These are phyloP conservation scores for Gymnoscelis rufifasciata DNA, from an alignment of 2,888 invertebrate genomes.

Conservation along the genomic window DNA sequence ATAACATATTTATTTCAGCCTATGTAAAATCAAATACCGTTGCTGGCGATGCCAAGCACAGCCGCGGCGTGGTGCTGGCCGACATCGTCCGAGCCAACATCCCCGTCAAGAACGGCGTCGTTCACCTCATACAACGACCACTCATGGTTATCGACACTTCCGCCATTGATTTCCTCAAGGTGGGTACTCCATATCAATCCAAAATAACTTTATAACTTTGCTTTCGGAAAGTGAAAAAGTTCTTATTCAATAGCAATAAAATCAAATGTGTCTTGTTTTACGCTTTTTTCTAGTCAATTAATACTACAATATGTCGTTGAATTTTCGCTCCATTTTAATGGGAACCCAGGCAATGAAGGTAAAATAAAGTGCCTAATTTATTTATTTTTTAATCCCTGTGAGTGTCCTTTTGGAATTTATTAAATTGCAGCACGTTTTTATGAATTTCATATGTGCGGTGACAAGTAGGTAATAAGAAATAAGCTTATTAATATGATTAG, in stretches of 20 bases:
- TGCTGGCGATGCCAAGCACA: constrained; percentile 86
- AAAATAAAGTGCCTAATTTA: constrained; percentile 53
- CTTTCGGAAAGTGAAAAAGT: constrained; percentile 2
- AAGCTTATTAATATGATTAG: constrained; percentile 18
- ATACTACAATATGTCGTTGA: constrained; percentile 42
- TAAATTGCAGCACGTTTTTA: constrained; percentile 52
- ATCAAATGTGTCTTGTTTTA: constrained; percentile 7
- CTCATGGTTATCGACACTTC: constrained; percentile 95
- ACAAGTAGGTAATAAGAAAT: constrained; percentile 17
- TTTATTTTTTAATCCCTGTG: constrained; percentile 52
- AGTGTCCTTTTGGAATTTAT: constrained; percentile 48
- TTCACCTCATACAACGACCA: constrained; percentile 94
- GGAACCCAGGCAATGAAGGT: constrained; percentile 77
- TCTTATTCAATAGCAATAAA: constrained; percentile 13
- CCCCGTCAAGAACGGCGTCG: constrained; percentile 94
- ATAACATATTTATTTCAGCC: constrained; percentile 70
- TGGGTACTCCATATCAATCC: constrained; percentile 45
- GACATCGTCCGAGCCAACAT: constrained; percentile 94
- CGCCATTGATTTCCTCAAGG: constrained; percentile 91
- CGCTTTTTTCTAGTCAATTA: constrained; percentile 14
- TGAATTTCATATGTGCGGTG: constrained; percentile 27
- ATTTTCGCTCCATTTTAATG: constrained; percentile 71
- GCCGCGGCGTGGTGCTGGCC: constrained; percentile 90
- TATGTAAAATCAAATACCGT: constrained; percentile 92
- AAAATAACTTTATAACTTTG: constrained; percentile 9